Base-by-base conservation (phyloP, 2,888 invertebrate species). In the Drosophila setosimentum region DNA sequence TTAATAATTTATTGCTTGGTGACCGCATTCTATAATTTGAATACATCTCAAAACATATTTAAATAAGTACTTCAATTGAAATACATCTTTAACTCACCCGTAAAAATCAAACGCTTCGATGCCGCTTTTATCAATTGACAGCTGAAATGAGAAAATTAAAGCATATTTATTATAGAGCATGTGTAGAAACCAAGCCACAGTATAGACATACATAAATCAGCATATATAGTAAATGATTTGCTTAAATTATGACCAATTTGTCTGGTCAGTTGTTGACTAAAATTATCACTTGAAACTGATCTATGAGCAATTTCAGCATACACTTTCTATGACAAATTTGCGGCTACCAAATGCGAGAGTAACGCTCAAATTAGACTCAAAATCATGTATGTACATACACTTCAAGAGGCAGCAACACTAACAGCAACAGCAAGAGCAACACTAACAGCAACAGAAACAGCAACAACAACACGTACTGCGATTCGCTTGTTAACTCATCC, bases 401-500 rank as follows among this genome's bases (percentile, higher is more conserved):
- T 54, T 68, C 60, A 76, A 68, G 59, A 62, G 48, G 30, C 66
- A 73, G n/a, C 68, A 78, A 13, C 45, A 45, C 45, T 45, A 68
- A 7, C 62, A 49, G 13, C 53, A 63, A 30, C 62, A 53, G 8
- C 61, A 63, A 30, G 59, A 53, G 8, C 61, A 58, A 51, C 59
- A 61, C 54, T 55, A 60, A 33, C 63, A 68, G 59, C 68, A 68
- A 58, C 64, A 63, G 29, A 61, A 68, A 62, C 67, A 68, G 60
- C 68, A 71, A 55, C 76, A 74, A 75, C 83, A 74, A 73, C 71
- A 74, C 62, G 70, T 74, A 67, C 68, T 80, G 53, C 65, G 79
- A 71, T 72, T 68, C 71, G 91, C 88, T 90, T 91, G 87, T 87
- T 91, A 87, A 90, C 91, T 87, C 87, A 91, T 91, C 90, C 87